These are phyloP conservation scores for Hyles euphorbiae DNA, from an alignment of 1,140 invertebrate genomes.

Conservation along the genomic window DNA sequence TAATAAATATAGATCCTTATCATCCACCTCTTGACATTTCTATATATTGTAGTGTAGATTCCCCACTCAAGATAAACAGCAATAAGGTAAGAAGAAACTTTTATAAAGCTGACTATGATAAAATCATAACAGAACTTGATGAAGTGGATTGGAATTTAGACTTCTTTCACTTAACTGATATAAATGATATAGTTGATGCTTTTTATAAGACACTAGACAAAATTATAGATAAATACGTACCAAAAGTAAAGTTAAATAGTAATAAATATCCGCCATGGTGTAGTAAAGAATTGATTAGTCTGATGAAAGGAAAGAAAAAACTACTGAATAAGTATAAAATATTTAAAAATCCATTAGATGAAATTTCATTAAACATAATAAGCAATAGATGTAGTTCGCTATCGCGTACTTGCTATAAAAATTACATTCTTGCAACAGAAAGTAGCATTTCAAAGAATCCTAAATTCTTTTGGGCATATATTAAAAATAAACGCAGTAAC, in stretches of 20 bases:
- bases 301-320: slow-evolving; percentile 1
- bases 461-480: slow-evolving; percentile 1
- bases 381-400: neutral
- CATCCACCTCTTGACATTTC: too few species aligned
- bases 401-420: neutral
- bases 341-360: slow-evolving; percentile 4
- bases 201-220: neutral
- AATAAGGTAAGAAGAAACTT: slow-evolving; percentile 4
- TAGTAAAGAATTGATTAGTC: neutral
- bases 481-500: neutral
- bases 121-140: slow-evolving; percentile 5
- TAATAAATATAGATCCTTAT: too few species aligned
- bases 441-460: neutral
- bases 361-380: slow-evolving; percentile 4
- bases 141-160: neutral
- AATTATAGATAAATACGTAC: neutral
- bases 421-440: neutral
- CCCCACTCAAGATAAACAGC: neutral
- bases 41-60: neutral
- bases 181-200: neutral
- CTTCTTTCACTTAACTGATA: neutral
- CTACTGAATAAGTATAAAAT: neutral
- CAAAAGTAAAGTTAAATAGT: neutral
- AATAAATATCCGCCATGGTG: slow-evolving; percentile 3
- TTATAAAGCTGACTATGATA: slow-evolving; percentile 10